These are phyloP conservation scores for Stichodactyla mertensii DNA, from an alignment of 64 coral and sea anemone species.

Conservation along the genomic window DNA sequence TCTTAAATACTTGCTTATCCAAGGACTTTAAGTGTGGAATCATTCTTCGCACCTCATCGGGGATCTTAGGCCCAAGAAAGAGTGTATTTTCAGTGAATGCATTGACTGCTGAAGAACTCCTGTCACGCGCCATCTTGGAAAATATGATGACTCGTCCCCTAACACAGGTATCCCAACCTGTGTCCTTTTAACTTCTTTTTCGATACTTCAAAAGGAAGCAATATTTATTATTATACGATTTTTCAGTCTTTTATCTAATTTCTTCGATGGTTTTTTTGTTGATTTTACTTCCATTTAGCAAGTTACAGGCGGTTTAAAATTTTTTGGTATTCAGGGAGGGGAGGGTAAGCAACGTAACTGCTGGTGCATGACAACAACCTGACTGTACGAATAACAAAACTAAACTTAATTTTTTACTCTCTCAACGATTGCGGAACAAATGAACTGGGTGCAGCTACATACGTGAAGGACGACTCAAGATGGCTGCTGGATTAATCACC, in stretches of 20 bases:
- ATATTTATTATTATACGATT: not conserved
- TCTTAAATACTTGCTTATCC: slow-evolving; percentile 77
- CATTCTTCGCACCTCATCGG: slow-evolving; percentile 75
- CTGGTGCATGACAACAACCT: not conserved
- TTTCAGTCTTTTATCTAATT: not conserved
- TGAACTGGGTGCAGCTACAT: not conserved
- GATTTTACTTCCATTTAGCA: too few species aligned
- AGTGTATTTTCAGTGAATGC: slow-evolving; percentile 69
- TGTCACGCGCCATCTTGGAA: slow-evolving; percentile 94
- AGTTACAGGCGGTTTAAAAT: too few species aligned
- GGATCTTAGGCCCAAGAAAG: slow-evolving; percentile 86
- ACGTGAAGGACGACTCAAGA: not conserved
- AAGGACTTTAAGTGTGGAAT: slow-evolving; percentile 62
- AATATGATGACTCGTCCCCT: not conserved
- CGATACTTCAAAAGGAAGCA: too few species aligned
- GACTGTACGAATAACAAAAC: too few species aligned
- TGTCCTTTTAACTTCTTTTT: too few species aligned
- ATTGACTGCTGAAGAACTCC: slow-evolving; percentile 54
- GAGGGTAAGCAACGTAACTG: not conserved
- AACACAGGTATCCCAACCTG: not conserved
- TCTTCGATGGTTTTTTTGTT: too few species aligned
- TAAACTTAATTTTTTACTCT: too few species aligned
- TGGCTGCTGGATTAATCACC: slow-evolving; percentile 25
- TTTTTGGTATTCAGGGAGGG: not conserved
- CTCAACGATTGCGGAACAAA: not conserved